These are phyloP conservation scores for Anableps anableps DNA, from an alignment of 2,797 vertebrate genomes.

Conservation along the genomic window DNA sequence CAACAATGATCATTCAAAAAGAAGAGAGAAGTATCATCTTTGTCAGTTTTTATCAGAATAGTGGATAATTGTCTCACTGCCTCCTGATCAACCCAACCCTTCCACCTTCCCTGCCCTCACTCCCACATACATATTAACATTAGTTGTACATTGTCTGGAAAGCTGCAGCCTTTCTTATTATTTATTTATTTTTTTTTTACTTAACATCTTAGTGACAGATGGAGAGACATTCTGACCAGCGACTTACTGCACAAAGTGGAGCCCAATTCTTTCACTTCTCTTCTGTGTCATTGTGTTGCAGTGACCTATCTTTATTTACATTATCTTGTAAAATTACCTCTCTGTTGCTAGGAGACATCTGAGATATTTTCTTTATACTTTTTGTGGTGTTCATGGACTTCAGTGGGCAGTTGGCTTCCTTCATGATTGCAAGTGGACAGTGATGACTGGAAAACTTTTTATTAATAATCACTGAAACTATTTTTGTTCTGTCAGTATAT, in stretches of 20 bases:
- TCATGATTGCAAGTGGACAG: conserved; percentile 26
- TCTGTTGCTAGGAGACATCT: conserved; percentile 74
- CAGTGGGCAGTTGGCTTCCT: conserved; percentile 50
- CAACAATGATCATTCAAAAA: too few relatives aligned
- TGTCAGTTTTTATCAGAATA: too few relatives aligned
- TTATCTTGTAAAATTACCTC: conserved; percentile 58
- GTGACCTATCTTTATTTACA: conserved; percentile 58
- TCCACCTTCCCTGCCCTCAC: not conserved
- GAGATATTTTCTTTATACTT: conserved; percentile 50
- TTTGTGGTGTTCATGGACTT: conserved; percentile 60
- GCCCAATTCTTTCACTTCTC: conserved; percentile 14
- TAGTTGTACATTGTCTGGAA: not conserved
- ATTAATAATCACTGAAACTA: conserved; percentile 20
- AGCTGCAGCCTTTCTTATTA: not conserved
- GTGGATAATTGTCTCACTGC: too few relatives aligned
- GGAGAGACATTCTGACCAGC: conserved; percentile 8
- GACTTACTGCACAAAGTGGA: conserved; percentile 21
- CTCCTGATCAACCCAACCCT: too few relatives aligned
- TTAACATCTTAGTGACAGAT: conserved; percentile 4
- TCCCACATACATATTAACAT: not conserved
- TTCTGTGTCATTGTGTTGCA: conserved; percentile 39
- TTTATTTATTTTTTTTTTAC: too few relatives aligned
- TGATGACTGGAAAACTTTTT: conserved; percentile 43
- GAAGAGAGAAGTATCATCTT: too few relatives aligned
- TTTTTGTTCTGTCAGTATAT: conserved; percentile 11